These are phyloP conservation scores for Adelognathus sp. DNA, from an alignment of 2,888 invertebrate species.

Conservation along the genomic window DNA sequence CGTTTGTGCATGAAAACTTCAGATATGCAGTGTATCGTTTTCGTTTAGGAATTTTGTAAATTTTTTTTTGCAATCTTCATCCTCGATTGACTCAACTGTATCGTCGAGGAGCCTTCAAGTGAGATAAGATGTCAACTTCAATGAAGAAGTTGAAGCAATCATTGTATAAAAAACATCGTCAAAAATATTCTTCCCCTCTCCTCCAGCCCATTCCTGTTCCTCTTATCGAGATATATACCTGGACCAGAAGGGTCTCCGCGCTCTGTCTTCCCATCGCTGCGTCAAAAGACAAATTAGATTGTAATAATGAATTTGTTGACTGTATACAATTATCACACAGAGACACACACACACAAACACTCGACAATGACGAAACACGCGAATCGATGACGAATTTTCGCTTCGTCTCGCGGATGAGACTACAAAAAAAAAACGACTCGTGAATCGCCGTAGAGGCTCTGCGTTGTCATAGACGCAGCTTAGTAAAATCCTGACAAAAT, in stretches of 20 bases:
- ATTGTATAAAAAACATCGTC: constrained; percentile 18
- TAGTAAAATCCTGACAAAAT: not conserved
- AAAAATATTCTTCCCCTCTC: not conserved
- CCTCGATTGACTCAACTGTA: too few species aligned
- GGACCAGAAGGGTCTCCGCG: constrained; percentile 69
- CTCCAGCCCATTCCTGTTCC: not conserved
- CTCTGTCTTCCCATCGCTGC: constrained; percentile 81
- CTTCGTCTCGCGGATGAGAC: not conserved
- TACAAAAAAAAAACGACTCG: too few species aligned
- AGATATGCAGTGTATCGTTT: too few species aligned
- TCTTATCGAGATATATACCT: constrained; percentile 39
- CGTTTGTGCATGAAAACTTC: too few species aligned
- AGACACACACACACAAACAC: too few species aligned
- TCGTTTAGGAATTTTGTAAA: too few species aligned
- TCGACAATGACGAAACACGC: too few species aligned
- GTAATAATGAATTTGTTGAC: constrained; percentile 79
- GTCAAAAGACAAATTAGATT: constrained; percentile 80
- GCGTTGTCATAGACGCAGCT: not conserved
- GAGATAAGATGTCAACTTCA: not conserved
- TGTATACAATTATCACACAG: constrained; percentile 73
- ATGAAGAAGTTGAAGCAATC: not conserved
- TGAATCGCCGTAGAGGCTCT: too few species aligned
- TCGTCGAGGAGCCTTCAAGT: not conserved
- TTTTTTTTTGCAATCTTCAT: too few species aligned
- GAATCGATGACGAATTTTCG: constrained; percentile 17